Evolutionary conservation across 2,113 vertebrate genomes (phyloP).

Genomic region (Cinclus mexicanus): DNA sequence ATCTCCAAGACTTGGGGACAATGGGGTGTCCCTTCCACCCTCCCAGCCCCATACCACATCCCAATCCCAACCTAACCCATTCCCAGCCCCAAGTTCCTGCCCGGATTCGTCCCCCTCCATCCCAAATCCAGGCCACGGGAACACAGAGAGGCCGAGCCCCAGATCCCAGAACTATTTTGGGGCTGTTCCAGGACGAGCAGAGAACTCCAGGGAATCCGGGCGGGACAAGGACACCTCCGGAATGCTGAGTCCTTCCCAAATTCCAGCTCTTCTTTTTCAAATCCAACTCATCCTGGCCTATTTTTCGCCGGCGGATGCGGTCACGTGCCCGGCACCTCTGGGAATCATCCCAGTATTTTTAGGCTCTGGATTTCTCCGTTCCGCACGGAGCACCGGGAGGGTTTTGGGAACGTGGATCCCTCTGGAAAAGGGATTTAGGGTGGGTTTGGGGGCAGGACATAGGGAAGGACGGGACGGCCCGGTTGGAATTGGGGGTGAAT

Average conservation of each 20-base stretch:
- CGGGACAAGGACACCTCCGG: not conserved
- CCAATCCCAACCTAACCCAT: not conserved
- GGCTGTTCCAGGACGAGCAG: not conserved
- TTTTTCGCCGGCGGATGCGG: not conserved
- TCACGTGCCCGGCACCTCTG: not conserved
- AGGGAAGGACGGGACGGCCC: not conserved
- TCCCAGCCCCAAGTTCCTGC: not conserved
- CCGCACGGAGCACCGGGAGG: not conserved
- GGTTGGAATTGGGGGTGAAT: not conserved
- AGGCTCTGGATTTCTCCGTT: not conserved
- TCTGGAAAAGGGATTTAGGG: not conserved
- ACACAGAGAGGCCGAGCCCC: not conserved
- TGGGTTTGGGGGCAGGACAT: fast-evolving
- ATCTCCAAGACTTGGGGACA: too few relatives aligned
- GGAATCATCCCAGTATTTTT: not conserved
- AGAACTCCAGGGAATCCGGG: not conserved
- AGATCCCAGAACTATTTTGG: not conserved
- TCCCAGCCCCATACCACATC: fast-evolving
- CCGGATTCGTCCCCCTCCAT: fast-evolving
- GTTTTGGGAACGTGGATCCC: not conserved
- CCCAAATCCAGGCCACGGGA: fast-evolving
- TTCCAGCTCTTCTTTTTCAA: not conserved
- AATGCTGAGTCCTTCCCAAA: not conserved
- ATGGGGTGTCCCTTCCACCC: not conserved
- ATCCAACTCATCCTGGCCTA: not conserved